Conservation (phyloP, 2,888 invertebrate genomes). For the Caenorhabditis angaria region DNA sequence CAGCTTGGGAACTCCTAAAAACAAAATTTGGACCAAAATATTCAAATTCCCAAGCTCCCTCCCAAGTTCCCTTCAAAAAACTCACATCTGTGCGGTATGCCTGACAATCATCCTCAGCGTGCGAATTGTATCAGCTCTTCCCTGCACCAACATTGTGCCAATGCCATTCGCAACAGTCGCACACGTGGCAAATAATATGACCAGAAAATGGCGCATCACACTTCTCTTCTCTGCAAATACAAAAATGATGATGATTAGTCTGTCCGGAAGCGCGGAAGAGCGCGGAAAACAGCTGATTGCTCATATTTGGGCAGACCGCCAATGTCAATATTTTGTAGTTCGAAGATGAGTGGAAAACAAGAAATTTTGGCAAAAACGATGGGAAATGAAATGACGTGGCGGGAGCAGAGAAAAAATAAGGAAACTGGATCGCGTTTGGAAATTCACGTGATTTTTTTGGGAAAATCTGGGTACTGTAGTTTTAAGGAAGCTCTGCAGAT, state of each 20-base stretch:
- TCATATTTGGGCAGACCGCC: constrained; percentile 33
- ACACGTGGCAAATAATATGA: constrained; percentile 43
- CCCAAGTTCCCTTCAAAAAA: too few species aligned
- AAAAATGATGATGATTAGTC: background rate
- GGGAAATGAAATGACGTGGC: background rate
- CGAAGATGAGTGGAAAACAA: background rate
- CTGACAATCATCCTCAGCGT: constrained; percentile 42
- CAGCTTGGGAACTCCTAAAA: too few species aligned
- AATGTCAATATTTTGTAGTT: constrained; percentile 26
- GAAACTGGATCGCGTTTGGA: background rate
- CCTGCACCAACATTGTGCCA: constrained; percentile 52
- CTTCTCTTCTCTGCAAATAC: too few species aligned
- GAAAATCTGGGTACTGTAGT: too few species aligned
- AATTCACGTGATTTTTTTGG: too few species aligned
- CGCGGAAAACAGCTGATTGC: constrained; percentile 16
- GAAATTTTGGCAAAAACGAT: background rate
- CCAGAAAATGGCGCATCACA: constrained; percentile 15
- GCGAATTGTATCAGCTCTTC: constrained; percentile 48
- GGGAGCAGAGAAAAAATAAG: constrained; percentile 4
- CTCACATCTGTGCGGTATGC: constrained; percentile 40
- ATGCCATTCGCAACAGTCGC: constrained; percentile 36
- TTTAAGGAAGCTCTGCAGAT: too few species aligned
- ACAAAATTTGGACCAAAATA: too few species aligned
- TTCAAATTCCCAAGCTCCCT: too few species aligned
- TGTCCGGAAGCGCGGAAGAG: constrained; percentile 22